Evolutionary conservation across 2,888 invertebrate species (phyloP).

Genomic region (Siphonodentalium dalli): DNA sequence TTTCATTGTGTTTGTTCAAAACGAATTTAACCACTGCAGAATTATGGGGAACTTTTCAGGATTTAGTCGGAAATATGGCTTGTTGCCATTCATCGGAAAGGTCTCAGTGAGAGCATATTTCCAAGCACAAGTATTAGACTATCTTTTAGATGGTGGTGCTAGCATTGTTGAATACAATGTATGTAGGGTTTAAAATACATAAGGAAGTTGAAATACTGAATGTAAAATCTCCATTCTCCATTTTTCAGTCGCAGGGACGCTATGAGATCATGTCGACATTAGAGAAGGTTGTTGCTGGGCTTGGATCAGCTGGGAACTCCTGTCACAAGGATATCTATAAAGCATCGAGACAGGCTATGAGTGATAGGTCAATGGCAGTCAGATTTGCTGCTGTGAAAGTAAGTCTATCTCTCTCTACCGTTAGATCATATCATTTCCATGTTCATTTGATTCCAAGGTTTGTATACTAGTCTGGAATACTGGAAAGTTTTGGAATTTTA

Average conservation of each 20-base stretch:
- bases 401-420: constrained; percentile 32
- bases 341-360: constrained; percentile 84
- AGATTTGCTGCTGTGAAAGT: constrained; percentile 88
- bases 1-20: no score
- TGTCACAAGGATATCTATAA: constrained; percentile 66
- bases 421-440: not conserved
- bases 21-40: no score
- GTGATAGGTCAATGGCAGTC: constrained; percentile 91
- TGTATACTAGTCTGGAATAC: no score
- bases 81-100: no score
- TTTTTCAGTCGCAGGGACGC: constrained; percentile 81
- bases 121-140: no score
- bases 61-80: no score
- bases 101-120: no score
- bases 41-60: no score
- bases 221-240: not conserved
- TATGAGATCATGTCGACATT: constrained; percentile 97
- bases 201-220: no score
- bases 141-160: not conserved
- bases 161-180: not conserved
- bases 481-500: no score
- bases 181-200: not conserved
- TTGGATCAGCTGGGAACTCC: constrained; percentile 90
- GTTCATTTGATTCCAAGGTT: no score
- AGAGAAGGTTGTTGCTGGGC: constrained; percentile 89